Conservation (phyloP, 2,113 vertebrate species). For the Junco hyemalis region DNA sequence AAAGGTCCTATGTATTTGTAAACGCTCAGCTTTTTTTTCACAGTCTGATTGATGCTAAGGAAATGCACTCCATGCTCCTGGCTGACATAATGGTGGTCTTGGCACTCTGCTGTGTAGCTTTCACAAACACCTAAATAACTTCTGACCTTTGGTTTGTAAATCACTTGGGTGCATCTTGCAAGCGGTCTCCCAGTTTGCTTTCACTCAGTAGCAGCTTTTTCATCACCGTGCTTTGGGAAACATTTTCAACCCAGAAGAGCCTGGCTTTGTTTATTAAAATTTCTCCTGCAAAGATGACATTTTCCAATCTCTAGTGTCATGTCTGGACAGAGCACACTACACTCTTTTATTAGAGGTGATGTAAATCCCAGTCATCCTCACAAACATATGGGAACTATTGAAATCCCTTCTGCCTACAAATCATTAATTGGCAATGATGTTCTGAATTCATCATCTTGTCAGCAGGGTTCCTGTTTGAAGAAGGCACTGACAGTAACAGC, state of each 20-base stretch:
- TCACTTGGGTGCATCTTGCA: not conserved
- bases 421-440: conserved; percentile 51
- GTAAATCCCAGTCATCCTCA: conserved; percentile 40
- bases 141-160: conserved; percentile 15
- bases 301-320: conserved; percentile 1
- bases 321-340: conserved; percentile 5
- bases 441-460: conserved; percentile 65
- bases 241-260: not conserved
- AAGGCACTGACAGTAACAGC: conserved; percentile 40
- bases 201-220: not conserved
- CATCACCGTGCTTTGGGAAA: not conserved
- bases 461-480: conserved; percentile 44
- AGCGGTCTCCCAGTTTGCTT: not conserved
- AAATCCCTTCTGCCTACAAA: conserved; percentile 60
- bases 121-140: not conserved
- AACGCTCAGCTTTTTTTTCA: not conserved
- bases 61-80: not conserved
- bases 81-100: not conserved
- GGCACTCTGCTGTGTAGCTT: not conserved
- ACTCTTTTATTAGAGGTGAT: conserved; percentile 16
- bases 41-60: not conserved
- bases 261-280: conserved; percentile 33
- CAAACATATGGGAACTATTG: conserved; percentile 50
- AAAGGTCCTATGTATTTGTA: not conserved
- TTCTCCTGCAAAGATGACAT: conserved; percentile 12